phyloP scores from a whole-genome alignment of 1,140 invertebrate species.

The Zaprionus ghesquierei region DNA sequence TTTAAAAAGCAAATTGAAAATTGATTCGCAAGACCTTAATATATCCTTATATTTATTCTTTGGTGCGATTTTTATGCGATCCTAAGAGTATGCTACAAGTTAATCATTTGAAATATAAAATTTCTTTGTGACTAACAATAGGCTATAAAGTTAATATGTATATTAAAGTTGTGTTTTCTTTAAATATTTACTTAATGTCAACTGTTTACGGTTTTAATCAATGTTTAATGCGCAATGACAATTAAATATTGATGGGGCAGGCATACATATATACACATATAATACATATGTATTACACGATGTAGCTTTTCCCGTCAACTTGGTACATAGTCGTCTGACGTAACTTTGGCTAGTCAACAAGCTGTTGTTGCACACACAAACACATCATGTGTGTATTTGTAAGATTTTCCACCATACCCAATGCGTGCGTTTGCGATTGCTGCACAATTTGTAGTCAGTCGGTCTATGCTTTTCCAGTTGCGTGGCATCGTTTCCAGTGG shows the following conservation, averaged over 20 bases:
- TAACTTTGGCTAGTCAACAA: constrained; percentile 50
- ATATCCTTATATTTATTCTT: too few relatives aligned
- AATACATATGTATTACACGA: neutral
- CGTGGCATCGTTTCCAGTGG: constrained; percentile 63
- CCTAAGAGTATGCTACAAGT: constrained; percentile 9
- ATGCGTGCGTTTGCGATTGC: constrained; percentile 42
- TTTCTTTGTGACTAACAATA: neutral
- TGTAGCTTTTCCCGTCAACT: constrained; percentile 6
- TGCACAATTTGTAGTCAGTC: constrained; percentile 43
- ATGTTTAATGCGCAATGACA: neutral
- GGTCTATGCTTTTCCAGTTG: constrained; percentile 67
- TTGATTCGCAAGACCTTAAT: too few relatives aligned
- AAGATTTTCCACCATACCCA: constrained; percentile 35
- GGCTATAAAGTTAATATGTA: too few relatives aligned
- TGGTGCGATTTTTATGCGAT: neutral
- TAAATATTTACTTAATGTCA: too few relatives aligned
- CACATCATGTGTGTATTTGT: neutral
- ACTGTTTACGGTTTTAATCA: too few relatives aligned
- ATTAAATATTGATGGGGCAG: neutral
- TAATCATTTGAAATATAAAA: neutral
- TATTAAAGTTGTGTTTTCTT: neutral
- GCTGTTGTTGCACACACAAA: constrained; percentile 21
- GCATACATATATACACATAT: neutral
- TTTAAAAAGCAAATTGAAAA: neutral
- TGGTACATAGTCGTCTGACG: constrained; percentile 45